Percentiles rank a stretch among this genome's conserved stretches.
These are phyloP conservation scores for Ganaspis brasiliensis DNA, from an alignment of 2,888 invertebrate species.

Conservation along the genomic window DNA sequence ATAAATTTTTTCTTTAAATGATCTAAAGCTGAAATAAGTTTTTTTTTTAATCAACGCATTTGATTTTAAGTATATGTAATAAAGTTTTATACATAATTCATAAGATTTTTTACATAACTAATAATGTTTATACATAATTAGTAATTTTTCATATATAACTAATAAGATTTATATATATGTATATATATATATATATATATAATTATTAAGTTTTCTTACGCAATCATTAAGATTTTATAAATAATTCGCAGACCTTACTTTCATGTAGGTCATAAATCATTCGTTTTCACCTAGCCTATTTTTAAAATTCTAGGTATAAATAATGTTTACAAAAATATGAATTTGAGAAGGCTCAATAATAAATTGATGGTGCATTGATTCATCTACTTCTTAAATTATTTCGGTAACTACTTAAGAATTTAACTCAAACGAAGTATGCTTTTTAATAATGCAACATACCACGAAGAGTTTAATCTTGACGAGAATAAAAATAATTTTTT, in stretches of 20 bases:
- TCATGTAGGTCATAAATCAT: not conserved
- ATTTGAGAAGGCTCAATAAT: constrained; percentile 76
- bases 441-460: constrained; percentile 36
- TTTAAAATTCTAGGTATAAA: constrained; percentile 72
- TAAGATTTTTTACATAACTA: constrained; percentile 28
- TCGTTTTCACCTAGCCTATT: constrained; percentile 41
- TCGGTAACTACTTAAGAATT: constrained; percentile 35
- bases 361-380: not conserved
- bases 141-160: not conserved
- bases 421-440: constrained; percentile 50
- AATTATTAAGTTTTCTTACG: constrained; percentile 46
- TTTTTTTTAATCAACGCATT: constrained; percentile 50
- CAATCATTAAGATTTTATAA: constrained; percentile 17
- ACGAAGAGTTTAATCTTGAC: constrained; percentile 45
- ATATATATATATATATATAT: constrained; percentile 52
- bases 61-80: constrained; percentile 45
- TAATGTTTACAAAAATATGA: constrained; percentile 80
- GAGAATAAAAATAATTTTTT: not conserved
- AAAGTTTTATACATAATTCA: constrained; percentile 53
- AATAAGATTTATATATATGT: constrained; percentile 14
- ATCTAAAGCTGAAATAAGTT: constrained; percentile 39
- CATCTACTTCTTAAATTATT: constrained; percentile 12
- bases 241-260: constrained; percentile 7
- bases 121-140: not conserved
- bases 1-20: not conserved